These are phyloP conservation scores for Luscinia luscinia DNA, from an alignment of 2,797 vertebrate species.

Conservation along the genomic window DNA sequence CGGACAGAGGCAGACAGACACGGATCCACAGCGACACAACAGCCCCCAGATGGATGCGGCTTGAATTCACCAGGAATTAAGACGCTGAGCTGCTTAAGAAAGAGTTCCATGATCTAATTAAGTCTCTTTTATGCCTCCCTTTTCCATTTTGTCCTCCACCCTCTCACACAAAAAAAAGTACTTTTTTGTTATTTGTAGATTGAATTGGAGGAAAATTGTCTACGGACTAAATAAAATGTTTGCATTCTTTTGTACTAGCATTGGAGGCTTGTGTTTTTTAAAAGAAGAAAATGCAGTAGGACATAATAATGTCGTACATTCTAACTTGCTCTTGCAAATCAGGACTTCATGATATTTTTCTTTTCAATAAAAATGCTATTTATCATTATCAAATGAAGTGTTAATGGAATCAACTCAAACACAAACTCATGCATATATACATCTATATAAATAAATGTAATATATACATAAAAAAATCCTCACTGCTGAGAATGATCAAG, in stretches of 20 bases:
- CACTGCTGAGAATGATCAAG: constrained; percentile 73
- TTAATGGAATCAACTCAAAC: constrained; percentile 70
- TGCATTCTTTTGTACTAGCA: not conserved
- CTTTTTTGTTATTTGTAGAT: constrained; percentile 13
- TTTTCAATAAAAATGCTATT: constrained; percentile 75
- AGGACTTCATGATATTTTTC: constrained; percentile 72
- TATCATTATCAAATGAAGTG: constrained; percentile 74
- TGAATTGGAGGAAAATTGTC: constrained; percentile 40
- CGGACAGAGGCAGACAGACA: constrained; percentile 56
- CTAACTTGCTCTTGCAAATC: constrained; percentile 74
- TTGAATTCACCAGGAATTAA: constrained; percentile 49
- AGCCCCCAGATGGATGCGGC: constrained; percentile 27
- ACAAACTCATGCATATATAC: constrained; percentile 32
- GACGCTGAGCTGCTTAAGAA: constrained; percentile 51
- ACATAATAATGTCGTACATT: constrained; percentile 70
- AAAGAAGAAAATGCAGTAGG: constrained; percentile 64
- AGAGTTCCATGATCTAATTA: constrained; percentile 47
- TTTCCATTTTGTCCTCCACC: not conserved
- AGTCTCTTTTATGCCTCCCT: constrained; percentile 24
- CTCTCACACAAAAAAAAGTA: not conserved
- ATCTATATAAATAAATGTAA: constrained; percentile 19
- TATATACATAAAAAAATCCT: constrained; percentile 37
- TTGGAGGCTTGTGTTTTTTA: constrained; percentile 35
- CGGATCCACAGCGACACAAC: constrained; percentile 56
- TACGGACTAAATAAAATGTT: constrained; percentile 15